Evolutionary conservation across 1,140 invertebrate genomes (phyloP).

Genomic region (Ditylenchus dipsaci): DNA sequence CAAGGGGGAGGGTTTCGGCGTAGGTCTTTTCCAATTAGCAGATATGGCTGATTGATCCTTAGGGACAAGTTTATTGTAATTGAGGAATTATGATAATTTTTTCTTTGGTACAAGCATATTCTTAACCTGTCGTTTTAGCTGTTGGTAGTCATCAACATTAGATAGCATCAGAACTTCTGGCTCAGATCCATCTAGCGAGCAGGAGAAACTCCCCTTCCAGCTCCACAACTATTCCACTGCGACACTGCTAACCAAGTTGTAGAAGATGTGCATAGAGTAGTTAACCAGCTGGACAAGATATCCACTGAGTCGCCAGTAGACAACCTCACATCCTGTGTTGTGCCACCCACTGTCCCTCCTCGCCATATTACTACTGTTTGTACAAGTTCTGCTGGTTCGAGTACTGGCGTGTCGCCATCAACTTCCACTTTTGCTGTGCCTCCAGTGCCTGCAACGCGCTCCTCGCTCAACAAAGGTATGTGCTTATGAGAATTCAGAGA

Average conservation of each 20-base stretch:
- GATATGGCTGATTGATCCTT: too few species aligned
- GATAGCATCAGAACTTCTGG: conserved; percentile 2
- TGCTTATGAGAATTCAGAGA: too few species aligned
- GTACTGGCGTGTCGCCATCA: neutral
- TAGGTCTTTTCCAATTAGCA: too few species aligned
- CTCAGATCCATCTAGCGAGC: neutral
- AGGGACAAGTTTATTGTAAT: too few species aligned
- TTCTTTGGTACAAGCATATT: too few species aligned
- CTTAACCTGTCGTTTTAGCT: neutral
- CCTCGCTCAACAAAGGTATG: too few species aligned
- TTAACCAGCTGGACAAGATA: neutral
- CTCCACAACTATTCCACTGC: neutral
- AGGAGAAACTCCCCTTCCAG: neutral
- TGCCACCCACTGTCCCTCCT: neutral
- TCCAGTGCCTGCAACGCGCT: too few species aligned
- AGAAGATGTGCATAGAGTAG: neutral
- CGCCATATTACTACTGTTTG: too few species aligned
- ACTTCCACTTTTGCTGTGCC: too few species aligned
- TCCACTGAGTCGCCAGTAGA: too few species aligned
- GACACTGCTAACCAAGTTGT: neutral
- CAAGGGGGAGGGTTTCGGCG: too few species aligned
- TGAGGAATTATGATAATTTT: too few species aligned
- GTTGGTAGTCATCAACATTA: conserved; percentile 7
- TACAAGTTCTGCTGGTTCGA: neutral
- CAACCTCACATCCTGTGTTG: neutral